Evolutionary conservation across 1,140 invertebrate genomes (phyloP).

Genomic region (Polypedilum vanderplanki): DNA sequence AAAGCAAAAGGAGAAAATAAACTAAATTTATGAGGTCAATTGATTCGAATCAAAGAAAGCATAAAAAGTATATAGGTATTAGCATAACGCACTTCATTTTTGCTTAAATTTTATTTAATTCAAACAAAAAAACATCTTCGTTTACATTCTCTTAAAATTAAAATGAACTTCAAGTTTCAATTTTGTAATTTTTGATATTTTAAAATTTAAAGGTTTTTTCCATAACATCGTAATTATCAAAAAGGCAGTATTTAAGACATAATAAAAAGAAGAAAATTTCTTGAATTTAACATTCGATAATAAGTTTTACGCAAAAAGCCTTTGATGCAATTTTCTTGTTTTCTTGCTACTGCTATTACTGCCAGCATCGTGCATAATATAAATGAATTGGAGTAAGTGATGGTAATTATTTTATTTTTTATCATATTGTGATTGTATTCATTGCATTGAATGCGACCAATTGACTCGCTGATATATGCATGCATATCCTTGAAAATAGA

Average conservation of each 20-base stretch:
- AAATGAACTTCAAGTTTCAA: no score
- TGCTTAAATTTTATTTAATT: no score
- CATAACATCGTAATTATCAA: neutral
- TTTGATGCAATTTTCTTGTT: neutral
- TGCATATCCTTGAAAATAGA: neutral
- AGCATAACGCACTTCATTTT: no score
- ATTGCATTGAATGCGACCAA: neutral
- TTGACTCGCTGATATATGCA: neutral
- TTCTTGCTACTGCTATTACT: neutral
- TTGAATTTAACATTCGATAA: conserved; percentile 1
- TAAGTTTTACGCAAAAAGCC: neutral
- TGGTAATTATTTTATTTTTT: conserved; percentile 15
- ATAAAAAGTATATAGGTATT: no score
- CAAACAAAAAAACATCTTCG: no score
- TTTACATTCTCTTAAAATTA: no score
- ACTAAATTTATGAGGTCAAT: neutral
- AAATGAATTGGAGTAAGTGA: conserved; percentile 18
- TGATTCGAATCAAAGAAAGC: neutral
- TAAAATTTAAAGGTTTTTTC: no score
- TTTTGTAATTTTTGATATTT: no score
- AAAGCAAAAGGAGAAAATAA: neutral
- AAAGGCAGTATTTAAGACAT: neutral
- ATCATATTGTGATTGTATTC: neutral
- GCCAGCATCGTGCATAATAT: neutral
- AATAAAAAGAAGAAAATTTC: neutral